Base-by-base conservation (phyloP, 2,797 vertebrate species). In the Aldrovandia affinis region DNA sequence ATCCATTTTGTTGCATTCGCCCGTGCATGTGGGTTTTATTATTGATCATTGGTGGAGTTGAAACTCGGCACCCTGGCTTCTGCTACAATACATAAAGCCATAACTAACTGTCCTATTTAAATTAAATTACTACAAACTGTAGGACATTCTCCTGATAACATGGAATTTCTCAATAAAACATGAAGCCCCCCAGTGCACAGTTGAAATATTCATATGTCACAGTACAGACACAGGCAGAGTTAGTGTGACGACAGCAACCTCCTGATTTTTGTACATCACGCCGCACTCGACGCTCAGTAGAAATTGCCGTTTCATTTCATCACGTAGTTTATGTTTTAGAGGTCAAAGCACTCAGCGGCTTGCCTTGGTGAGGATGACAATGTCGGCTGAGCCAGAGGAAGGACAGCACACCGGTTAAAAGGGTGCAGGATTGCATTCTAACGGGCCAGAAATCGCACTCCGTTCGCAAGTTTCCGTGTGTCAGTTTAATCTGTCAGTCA, bases 1-100 rank as follows among this genome's bases (percentile, higher is more conserved):
- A 4, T 2, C 44, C 80, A 80, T 88, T 87, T 86, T 83, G 75
- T 83, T 83, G 81, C n/a, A 54, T 42, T 54, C 18, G 30, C 65
- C 82, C 28, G 73, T 36, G 18, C 14, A 59, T 20, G 57, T 18
- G 6, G 20, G 57, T n/a, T n/a, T n/a, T n/a, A n/a, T n/a, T n/a
- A n/a, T n/a, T n/a, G n/a, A n/a, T n/a, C n/a, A n/a, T n/a, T n/a
- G n/a, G n/a, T n/a, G n/a, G n/a, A n/a, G n/a, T n/a, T n/a, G n/a
- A n/a, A n/a, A n/a, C n/a, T n/a, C n/a, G n/a, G n/a, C n/a, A n/a
- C n/a, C n/a, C n/a, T n/a, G n/a, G n/a, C n/a, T n/a, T n/a, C n/a
- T n/a, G n/a, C n/a, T n/a, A n/a, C n/a, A n/a, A n/a, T 59, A 18
- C 20, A 57, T 57, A 57, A 57, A 57, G 55, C 18, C 12, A 10